Conservation (phyloP, 2,888 invertebrate genomes). For the Ditula angustiorana region DNA sequence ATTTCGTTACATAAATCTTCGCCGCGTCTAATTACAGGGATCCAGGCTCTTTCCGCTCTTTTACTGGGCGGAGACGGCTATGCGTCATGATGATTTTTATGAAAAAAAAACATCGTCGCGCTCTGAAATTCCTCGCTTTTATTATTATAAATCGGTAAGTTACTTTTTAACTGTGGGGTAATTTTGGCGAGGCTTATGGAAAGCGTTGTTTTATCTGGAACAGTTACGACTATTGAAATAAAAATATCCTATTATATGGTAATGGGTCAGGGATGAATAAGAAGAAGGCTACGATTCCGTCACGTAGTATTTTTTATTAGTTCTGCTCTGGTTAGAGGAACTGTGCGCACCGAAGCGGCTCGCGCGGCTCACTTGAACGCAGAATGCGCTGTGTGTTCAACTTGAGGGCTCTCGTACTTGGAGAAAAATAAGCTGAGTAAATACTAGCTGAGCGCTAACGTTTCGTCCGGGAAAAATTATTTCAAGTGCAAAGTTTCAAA, state of each 20-base stretch:
- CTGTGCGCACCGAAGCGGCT: conserved; percentile 65
- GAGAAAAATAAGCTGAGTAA: conserved; percentile 79
- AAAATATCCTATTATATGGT: conserved; percentile 39
- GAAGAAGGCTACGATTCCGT: conserved; percentile 55
- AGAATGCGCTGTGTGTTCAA: conserved; percentile 67
- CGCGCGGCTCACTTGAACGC: conserved; percentile 69
- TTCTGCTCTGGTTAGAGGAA: conserved; percentile 62
- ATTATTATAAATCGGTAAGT: conserved; percentile 62
- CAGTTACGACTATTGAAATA: conserved; percentile 9
- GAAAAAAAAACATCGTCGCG: conserved; percentile 66
- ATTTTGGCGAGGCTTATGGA: conserved; percentile 39
- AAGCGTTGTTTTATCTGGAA: neutral
- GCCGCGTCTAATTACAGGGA: conserved; percentile 79
- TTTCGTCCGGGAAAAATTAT: conserved; percentile 61
- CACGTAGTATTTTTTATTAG: conserved; percentile 71
- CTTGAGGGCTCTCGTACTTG: conserved; percentile 68
- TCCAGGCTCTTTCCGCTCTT: conserved; percentile 70
- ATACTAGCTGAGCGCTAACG: conserved; percentile 65
- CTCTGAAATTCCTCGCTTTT: conserved; percentile 53
- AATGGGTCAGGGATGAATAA: conserved; percentile 57
- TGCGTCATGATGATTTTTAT: conserved; percentile 78
- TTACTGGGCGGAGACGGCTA: conserved; percentile 72
- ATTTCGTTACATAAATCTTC: conserved; percentile 79
- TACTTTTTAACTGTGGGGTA: conserved; percentile 45
- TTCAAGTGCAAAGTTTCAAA: conserved; percentile 64